A percentile compares a stretch with the other conserved stretches of the same genome.
Evolutionary conservation across 2,113 vertebrate genomes (phyloP).

Genomic region (Baryphthengus martii): DNA sequence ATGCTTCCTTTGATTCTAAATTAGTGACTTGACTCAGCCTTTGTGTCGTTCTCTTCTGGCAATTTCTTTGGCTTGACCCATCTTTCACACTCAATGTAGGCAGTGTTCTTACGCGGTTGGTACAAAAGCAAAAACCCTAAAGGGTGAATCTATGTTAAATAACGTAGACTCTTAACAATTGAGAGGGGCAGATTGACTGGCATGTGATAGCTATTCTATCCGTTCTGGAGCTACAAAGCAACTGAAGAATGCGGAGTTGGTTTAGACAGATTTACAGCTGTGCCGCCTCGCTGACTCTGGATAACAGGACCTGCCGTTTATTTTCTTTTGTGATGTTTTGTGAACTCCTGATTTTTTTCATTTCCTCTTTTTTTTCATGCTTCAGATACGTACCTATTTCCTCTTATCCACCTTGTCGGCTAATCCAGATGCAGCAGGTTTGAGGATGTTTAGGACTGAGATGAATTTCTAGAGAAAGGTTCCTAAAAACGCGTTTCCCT

Average conservation of each 20-base stretch:
- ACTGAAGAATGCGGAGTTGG: neutral
- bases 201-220: neutral
- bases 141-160: neutral
- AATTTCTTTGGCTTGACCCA: neutral
- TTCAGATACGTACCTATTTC: neutral
- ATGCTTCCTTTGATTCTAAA: neutral
- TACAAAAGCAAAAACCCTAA: neutral
- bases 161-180: neutral
- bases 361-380: neutral
- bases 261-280: slow-evolving; percentile 7
- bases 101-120: neutral
- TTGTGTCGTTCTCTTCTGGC: neutral
- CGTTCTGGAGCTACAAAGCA: neutral
- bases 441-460: neutral
- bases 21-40: neutral
- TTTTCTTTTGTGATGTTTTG: neutral
- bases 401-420: neutral
- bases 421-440: neutral
- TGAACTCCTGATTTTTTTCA: neutral
- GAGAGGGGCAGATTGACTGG: neutral
- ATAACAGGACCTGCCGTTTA: neutral
- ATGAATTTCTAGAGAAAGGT: neutral
- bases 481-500: neutral
- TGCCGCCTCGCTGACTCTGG: neutral
- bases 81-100: neutral